Base-by-base conservation (phyloP, 2,113 vertebrate species). In the Aegotheles bennettii region DNA sequence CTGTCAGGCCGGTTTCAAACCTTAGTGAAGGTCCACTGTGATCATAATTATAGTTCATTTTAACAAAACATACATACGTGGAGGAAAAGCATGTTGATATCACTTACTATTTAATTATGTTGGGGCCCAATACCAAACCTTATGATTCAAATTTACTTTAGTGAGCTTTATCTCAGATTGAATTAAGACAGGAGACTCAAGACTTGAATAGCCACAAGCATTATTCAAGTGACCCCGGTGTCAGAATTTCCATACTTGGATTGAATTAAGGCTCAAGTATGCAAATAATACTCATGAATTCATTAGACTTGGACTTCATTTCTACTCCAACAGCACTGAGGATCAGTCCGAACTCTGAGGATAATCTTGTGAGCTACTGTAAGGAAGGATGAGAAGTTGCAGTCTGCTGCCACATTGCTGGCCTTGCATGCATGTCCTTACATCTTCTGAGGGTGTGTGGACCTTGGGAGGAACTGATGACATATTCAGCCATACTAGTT, bases 391-490 rank as follows among this genome's bases (percentile, higher is more conserved):
- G 61, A 68, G 53, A 61, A 64, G 24, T 7, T 67, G 63, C 31
- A 61, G 40, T 43, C 28, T 67, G 24, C 35, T 81, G 48, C 35
- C 5, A 0, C 31, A 21, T 16, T 14, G 6, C 77, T 7, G 38
- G 45, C 21, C 29, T 94, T 0, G 0, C 54, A 15, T 9, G 4
- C 2, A 0, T 50, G 28, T 47, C 38, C 31, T 61, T 29, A 3
- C 18, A 13, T 68, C 40, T 77, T 90, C 56, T 65, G 14, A 53
- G 36, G 42, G 15, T 31, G 7, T 1, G 0, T n/a, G 33, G 23
- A 19, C 53, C 36, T n/a, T 45, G 25, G 48, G 26, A 77, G 40
- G 54, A 85, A 23, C 18, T 64, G 18, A 20, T 9, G 63, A n/a
- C 47, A 59, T 85, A 3, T 80, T 68, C 42, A 51, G 42, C 23